These are phyloP conservation scores for Mesorhabditis belari DNA, from an alignment of 2,888 invertebrate genomes.

Conservation along the genomic window DNA sequence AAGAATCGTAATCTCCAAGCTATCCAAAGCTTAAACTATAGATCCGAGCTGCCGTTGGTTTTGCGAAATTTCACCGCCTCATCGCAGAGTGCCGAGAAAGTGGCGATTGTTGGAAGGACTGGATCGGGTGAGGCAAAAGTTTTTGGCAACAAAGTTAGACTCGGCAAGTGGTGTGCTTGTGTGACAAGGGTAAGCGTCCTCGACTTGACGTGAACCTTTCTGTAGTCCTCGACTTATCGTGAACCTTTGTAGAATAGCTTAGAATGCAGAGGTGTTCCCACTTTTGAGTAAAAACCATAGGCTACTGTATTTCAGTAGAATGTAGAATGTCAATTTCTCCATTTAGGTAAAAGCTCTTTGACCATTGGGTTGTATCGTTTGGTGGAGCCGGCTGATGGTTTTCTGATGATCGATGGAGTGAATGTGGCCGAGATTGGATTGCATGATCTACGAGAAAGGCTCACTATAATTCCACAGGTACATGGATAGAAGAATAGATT, in stretches of 20 bases:
- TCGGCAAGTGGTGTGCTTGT: background rate
- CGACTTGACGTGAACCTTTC: too few relatives aligned
- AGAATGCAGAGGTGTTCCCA: too few relatives aligned
- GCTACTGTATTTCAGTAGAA: background rate
- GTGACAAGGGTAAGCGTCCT: background rate
- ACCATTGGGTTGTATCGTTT: slow-evolving; percentile 44
- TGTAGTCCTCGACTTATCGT: too few relatives aligned
- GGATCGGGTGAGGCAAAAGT: too few relatives aligned
- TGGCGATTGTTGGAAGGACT: slow-evolving; percentile 55
- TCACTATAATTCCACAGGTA: slow-evolving; percentile 73
- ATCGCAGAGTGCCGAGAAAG: slow-evolving; percentile 63
- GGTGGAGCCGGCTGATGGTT: slow-evolving; percentile 34
- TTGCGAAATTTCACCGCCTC: slow-evolving; percentile 70
- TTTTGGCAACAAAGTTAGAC: too few relatives aligned
- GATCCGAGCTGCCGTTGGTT: slow-evolving; percentile 66
- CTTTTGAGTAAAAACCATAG: too few relatives aligned
- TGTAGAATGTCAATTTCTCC: background rate
- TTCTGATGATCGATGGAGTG: slow-evolving; percentile 38
- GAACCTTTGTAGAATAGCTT: too few relatives aligned
- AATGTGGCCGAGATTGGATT: slow-evolving; percentile 70
- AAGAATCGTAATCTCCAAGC: background rate
- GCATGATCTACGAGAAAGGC: slow-evolving; percentile 73
- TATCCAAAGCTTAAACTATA: background rate
- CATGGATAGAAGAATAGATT: too few relatives aligned
- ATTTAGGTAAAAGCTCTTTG: slow-evolving; percentile 27